Evolutionary conservation across 2,888 invertebrate species (phyloP), one percentile per base, ranked within the genome.

Genomic region (Ellobium chinense): DNA sequence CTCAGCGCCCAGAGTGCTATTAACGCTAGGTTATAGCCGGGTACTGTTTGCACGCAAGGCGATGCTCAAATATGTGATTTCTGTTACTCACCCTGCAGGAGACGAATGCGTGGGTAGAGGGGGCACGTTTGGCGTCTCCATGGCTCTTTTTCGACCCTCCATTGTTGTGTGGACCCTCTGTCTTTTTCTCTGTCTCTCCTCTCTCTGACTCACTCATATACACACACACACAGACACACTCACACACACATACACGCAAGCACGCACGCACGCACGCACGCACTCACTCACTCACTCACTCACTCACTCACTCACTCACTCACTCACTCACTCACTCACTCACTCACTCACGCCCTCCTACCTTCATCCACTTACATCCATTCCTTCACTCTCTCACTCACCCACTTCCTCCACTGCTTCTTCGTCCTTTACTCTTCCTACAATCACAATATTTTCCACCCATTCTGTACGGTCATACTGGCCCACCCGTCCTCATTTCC

Each of bases 31-130:
- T 39, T 31, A 18, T 27, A 60, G 24, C 27, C 7, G 18, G 27
- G 60, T 31, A 18, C 18, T 73, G 62, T 73, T 73, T 36, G 37
- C 73, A 36, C 37, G 24, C 39, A 3, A 73, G 72, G 36, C 36
- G 0, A 9, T 9, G 27, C 34, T 73, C 29, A 73, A 37, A 73
- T 60, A 60, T 34, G 18, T 21, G 34, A 27, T 21, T 56, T 70
- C 70, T 54, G 34, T 70, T 56, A 46, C 54, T 58, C 29, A 56
- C 31, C 27, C 34, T 18, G 29, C 1, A 12, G 46, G 7, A 46
- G 46, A 18, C 9, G 46, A 18, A 46, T 46, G 46, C 9, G 18
- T 46, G 46, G 18, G 9, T 7, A 46, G 46, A 7, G n/a, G n/a
- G n/a, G n/a, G n/a, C n/a, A n/a, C n/a, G n/a, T n/a, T n/a, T n/a